phyloP scores from a whole-genome alignment of 2,797 vertebrate species.

The Pantherophis vulpinus region DNA sequence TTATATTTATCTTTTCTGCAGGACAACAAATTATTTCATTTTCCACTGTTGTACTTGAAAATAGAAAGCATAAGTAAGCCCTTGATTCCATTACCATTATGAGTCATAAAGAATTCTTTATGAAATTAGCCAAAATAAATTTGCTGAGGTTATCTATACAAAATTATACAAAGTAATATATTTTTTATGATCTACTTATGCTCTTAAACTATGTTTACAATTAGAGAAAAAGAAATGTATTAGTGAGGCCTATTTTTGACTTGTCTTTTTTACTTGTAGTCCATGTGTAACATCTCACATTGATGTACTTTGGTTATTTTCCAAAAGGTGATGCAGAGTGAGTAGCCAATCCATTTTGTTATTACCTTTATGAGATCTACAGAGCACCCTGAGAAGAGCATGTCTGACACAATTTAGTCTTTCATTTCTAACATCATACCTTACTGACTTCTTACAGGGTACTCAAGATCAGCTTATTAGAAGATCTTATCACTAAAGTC shows the following conservation, averaged over 20 bases:
- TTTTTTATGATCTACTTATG: neutral
- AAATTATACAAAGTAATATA: neutral
- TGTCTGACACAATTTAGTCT: slow-evolving; percentile 66
- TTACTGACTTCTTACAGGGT: slow-evolving; percentile 63
- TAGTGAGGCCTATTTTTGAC: neutral
- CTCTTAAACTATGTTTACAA: neutral
- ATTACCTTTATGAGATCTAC: slow-evolving; percentile 63
- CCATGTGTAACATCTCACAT: neutral
- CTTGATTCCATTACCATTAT: neutral
- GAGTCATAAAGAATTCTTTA: neutral
- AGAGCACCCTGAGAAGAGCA: slow-evolving; percentile 60
- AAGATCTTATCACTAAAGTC: slow-evolving; percentile 67
- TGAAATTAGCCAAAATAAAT: neutral
- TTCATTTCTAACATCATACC: slow-evolving; percentile 64
- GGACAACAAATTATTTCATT: neutral
- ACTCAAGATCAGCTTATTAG: slow-evolving; percentile 67
- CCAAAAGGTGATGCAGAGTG: slow-evolving; percentile 47
- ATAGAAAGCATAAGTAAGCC: neutral
- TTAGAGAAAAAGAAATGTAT: neutral
- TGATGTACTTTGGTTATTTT: slow-evolving; percentile 30
- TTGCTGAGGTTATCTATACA: neutral
- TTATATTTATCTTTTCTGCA: neutral
- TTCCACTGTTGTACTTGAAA: neutral
- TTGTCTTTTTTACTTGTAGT: neutral
- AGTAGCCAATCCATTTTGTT: slow-evolving; percentile 64